A percentile compares a stretch with the other conserved stretches of the same genome.
These are phyloP conservation scores for Oryctes rhinoceros DNA, from an alignment of 1,140 invertebrate species.

Conservation along the genomic window DNA sequence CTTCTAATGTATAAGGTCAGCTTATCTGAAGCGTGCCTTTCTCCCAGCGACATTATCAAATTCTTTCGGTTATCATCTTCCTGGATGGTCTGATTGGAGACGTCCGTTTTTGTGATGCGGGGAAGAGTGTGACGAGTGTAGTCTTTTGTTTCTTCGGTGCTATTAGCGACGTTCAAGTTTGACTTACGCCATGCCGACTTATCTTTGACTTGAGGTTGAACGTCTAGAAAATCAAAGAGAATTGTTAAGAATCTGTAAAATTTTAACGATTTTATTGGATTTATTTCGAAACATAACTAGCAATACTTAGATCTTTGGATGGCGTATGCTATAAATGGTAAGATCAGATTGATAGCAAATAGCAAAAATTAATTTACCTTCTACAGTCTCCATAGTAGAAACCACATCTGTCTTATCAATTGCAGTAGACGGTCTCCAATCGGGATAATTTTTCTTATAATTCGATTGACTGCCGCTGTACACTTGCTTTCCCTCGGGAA, in stretches of 20 bases:
- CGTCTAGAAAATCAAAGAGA: slow-evolving; percentile 65
- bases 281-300: no score
- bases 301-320: neutral
- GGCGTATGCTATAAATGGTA: no score
- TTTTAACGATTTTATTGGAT: no score
- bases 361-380: slow-evolving; percentile 65
- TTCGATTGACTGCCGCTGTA: slow-evolving; percentile 57
- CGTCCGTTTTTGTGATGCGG: slow-evolving; percentile 47
- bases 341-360: no score
- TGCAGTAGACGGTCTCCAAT: slow-evolving; percentile 80
- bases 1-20: slow-evolving; percentile 72
- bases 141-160: slow-evolving; percentile 65
- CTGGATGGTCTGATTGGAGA: slow-evolving; percentile 62
- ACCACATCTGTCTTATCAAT: slow-evolving; percentile 85
- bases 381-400: slow-evolving; percentile 84
- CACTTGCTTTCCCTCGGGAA: slow-evolving; percentile 72
- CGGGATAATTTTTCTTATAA: slow-evolving; percentile 74
- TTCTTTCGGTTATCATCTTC: slow-evolving; percentile 67
- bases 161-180: slow-evolving; percentile 71
- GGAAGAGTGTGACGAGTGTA: slow-evolving; percentile 46
- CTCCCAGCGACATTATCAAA: slow-evolving; percentile 63
- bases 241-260: no score
- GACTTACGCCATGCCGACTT: slow-evolving; percentile 81
- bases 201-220: slow-evolving; percentile 77
- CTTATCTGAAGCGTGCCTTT: slow-evolving; percentile 63